phyloP scores from a whole-genome alignment of 2,888 invertebrate genomes.

The Agrilus cyanescens region DNA sequence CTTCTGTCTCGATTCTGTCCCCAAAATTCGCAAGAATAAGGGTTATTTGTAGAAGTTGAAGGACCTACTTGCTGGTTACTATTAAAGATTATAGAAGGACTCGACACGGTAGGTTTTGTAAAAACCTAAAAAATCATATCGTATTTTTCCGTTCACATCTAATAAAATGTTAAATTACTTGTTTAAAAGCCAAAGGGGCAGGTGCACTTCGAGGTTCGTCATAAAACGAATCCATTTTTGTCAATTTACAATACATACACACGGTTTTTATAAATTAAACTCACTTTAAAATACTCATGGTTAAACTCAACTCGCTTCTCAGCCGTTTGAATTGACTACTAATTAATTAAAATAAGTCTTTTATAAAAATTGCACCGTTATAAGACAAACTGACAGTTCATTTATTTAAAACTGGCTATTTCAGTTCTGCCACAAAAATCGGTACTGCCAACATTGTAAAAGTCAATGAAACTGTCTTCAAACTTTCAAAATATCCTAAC shows the following conservation, averaged over 20 bases:
- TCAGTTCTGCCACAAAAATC: too few relatives aligned
- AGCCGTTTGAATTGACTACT: not conserved
- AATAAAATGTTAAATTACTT: conserved; percentile 15
- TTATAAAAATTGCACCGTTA: not conserved
- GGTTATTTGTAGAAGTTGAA: conserved; percentile 5
- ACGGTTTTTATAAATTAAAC: too few relatives aligned
- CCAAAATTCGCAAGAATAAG: conserved; percentile 3
- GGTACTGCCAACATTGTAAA: too few relatives aligned
- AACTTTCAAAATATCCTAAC: too few relatives aligned
- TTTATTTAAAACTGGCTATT: too few relatives aligned
- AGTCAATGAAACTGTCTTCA: too few relatives aligned
- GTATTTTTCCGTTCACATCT: not conserved
- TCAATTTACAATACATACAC: not conserved
- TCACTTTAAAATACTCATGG: too few relatives aligned
- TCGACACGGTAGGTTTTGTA: conserved; percentile 26
- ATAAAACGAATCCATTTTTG: conserved; percentile 31
- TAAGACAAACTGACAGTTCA: not conserved
- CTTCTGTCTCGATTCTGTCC: too few relatives aligned
- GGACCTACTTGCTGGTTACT: conserved; percentile 6
- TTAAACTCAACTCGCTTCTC: too few relatives aligned
- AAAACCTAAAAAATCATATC: conserved; percentile 10
- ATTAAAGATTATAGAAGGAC: conserved; percentile 28
- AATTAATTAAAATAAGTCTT: not conserved
- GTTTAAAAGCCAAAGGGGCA: conserved; percentile 20
- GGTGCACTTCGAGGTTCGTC: conserved; percentile 29